Conservation (phyloP, 2,113 vertebrate species). For the Lagenorhynchus albirostris region DNA sequence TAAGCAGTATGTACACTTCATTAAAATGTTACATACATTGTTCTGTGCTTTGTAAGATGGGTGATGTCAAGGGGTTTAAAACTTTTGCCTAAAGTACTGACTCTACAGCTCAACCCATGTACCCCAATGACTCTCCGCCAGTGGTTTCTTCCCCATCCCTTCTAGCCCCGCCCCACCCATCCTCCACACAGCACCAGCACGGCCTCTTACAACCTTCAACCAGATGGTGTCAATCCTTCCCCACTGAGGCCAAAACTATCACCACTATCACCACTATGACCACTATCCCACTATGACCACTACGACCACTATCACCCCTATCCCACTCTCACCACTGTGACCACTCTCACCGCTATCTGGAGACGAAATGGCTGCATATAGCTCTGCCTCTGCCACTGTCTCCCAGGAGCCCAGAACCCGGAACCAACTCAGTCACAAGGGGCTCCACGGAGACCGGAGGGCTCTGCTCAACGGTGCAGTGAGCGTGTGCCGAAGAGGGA, state of each 20-base stretch:
- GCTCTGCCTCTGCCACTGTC: neutral
- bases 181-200: neutral
- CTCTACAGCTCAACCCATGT: neutral
- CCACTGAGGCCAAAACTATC: too few species aligned
- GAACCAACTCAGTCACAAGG: accelerated
- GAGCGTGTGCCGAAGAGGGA: neutral
- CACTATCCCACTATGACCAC: neutral
- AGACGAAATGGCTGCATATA: neutral
- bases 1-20: too few species aligned
- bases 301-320: neutral
- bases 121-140: neutral
- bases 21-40: too few species aligned
- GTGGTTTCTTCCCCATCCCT: neutral
- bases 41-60: too few species aligned
- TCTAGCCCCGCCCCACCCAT: neutral
- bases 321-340: neutral
- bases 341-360: neutral
- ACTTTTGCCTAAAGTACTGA: neutral
- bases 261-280: too few species aligned
- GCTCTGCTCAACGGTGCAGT: neutral
- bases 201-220: too few species aligned
- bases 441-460: neutral
- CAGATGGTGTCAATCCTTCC: too few species aligned
- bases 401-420: accelerated
- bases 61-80: neutral